These are phyloP conservation scores for Lamprologus ornatipinnis DNA, from an alignment of 2,113 vertebrate species.

Conservation along the genomic window DNA sequence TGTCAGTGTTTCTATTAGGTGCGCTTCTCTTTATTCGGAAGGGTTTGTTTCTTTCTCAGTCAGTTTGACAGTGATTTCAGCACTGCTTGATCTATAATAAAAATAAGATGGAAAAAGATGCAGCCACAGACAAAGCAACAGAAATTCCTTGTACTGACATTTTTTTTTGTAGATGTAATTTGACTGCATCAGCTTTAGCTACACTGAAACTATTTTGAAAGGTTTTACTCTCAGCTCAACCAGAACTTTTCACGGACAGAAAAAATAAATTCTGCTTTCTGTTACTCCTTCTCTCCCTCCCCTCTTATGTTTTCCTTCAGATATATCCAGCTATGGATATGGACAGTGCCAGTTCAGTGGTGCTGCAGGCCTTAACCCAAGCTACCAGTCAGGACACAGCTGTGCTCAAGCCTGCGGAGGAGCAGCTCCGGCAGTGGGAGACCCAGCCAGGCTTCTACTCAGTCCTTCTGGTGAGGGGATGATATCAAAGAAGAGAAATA, in stretches of 20 bases:
- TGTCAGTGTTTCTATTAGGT: not conserved
- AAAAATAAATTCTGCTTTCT: not conserved
- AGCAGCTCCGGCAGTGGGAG: conserved; percentile 94
- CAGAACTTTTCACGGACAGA: not conserved
- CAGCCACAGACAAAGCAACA: not conserved
- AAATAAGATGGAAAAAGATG: not conserved
- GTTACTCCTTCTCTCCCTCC: not conserved
- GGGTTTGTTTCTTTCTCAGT: not conserved
- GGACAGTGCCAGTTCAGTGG: conserved; percentile 86
- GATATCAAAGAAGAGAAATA: not conserved
- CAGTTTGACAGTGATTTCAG: conserved; percentile 2
- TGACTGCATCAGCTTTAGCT: not conserved
- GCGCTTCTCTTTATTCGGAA: not conserved
- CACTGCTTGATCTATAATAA: conserved; percentile 19
- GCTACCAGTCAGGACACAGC: conserved; percentile 94
- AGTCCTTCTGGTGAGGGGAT: conserved; percentile 84
- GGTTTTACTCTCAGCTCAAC: not conserved
- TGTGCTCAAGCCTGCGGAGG: conserved; percentile 91
- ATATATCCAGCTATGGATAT: conserved; percentile 83
- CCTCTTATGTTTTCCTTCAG: conserved; percentile 17
- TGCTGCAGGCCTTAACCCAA: conserved; percentile 92
- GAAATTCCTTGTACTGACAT: not conserved
- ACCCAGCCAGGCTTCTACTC: conserved; percentile 97
- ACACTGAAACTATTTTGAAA: not conserved
- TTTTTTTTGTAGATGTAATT: not conserved